Evolutionary conservation across 2,888 invertebrate genomes (phyloP).

Genomic region (Ophion slaviceki): DNA sequence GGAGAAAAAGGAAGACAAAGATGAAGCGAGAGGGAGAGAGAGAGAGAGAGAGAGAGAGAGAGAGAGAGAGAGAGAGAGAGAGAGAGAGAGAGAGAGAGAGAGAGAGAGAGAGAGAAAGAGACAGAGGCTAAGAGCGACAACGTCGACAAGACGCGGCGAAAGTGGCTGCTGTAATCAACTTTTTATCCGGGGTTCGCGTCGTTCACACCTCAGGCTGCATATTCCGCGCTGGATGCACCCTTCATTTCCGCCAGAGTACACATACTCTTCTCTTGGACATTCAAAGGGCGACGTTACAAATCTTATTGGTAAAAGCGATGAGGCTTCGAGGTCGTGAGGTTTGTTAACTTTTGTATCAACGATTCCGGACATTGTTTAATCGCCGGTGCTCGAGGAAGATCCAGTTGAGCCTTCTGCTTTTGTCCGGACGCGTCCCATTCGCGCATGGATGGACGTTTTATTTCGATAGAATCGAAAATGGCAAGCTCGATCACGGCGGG

Average conservation of each 20-base stretch:
- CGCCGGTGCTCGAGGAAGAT: constrained; percentile 3
- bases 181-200: constrained; percentile 54
- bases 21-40: constrained; percentile 9
- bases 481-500: not conserved
- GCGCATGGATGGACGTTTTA: constrained; percentile 23
- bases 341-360: constrained; percentile 59
- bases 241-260: constrained; percentile 39
- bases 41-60: constrained; percentile 9
- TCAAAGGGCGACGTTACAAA: constrained; percentile 5
- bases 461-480: constrained; percentile 19
- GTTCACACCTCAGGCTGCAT: constrained; percentile 5
- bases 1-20: not conserved
- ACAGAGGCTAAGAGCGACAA: constrained; percentile 18
- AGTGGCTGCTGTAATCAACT: constrained; percentile 64
- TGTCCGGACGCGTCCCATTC: not conserved
- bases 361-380: constrained; percentile 45
- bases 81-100: constrained; percentile 14
- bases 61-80: not conserved
- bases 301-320: not conserved
- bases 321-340: constrained; percentile 24
- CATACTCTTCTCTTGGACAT: constrained; percentile 40
- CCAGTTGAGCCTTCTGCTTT: constrained; percentile 15
- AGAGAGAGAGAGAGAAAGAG: no score
- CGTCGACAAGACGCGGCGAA: constrained; percentile 39
- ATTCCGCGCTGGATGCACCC: constrained; percentile 30